These are phyloP conservation scores for Himalopsyche tibetana DNA, from an alignment of 2,888 invertebrate genomes.

Conservation along the genomic window DNA sequence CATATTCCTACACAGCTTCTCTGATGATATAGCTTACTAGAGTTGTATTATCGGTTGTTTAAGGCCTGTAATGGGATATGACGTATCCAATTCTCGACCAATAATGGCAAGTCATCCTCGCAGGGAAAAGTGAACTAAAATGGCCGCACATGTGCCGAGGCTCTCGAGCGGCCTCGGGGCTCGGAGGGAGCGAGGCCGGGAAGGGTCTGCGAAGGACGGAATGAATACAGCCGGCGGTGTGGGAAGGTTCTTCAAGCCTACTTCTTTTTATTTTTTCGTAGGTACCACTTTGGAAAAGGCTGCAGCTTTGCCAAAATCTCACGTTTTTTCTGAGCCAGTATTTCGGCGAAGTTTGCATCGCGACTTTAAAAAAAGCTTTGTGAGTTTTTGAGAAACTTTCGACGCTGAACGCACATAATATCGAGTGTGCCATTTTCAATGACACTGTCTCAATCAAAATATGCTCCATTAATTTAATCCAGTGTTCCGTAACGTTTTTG, in stretches of 20 bases:
- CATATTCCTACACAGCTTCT: no score
- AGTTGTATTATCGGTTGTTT: neutral
- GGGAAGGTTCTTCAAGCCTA: neutral
- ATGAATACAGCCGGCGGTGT: slow-evolving; percentile 5
- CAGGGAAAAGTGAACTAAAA: slow-evolving; percentile 12
- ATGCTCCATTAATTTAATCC: no score
- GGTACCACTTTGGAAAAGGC: neutral
- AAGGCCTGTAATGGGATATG: slow-evolving; percentile 21
- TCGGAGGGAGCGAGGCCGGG: neutral
- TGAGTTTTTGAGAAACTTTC: slow-evolving; percentile 1
- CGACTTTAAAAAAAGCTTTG: neutral
- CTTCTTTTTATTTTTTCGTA: neutral
- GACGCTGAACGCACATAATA: neutral
- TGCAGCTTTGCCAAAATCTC: slow-evolving; percentile 22
- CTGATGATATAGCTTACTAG: neutral
- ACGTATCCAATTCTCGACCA: slow-evolving; percentile 23
- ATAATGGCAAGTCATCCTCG: neutral
- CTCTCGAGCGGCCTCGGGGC: neutral
- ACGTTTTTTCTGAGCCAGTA: slow-evolving; percentile 5
- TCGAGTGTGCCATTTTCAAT: no score
- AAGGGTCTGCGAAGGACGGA: neutral
- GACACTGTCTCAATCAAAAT: no score
- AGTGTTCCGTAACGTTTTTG: no score
- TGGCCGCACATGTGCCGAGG: slow-evolving; percentile 16
- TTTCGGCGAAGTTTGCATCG: slow-evolving; percentile 21